phyloP scores from a whole-genome alignment of 2,888 invertebrate species.

The Drosophila subquinaria region DNA sequence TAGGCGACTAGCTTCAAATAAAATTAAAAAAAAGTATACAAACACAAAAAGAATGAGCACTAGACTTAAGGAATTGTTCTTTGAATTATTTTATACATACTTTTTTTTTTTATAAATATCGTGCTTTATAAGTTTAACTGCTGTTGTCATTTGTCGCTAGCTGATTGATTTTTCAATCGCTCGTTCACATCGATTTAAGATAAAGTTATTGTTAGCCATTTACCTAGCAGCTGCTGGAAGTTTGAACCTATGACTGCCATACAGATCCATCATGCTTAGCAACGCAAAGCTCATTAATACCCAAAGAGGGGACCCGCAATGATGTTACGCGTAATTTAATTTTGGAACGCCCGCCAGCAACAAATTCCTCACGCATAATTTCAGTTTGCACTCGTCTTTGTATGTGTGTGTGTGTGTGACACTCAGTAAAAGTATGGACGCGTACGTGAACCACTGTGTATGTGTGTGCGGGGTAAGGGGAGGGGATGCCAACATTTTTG shows the following conservation, averaged over 20 bases:
- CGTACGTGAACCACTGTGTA: constrained; percentile 16
- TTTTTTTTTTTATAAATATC: too few species aligned
- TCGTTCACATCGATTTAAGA: constrained; percentile 35
- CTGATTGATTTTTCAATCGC: constrained; percentile 45
- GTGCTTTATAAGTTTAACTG: not conserved
- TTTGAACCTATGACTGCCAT: constrained; percentile 10
- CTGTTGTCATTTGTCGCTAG: not conserved
- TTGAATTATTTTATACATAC: too few species aligned
- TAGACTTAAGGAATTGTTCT: too few species aligned
- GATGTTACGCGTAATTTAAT: constrained; percentile 81
- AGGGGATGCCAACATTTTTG: constrained; percentile 70
- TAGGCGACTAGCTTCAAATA: too few species aligned
- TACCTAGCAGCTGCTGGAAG: constrained; percentile 45
- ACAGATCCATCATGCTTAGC: constrained; percentile 63
- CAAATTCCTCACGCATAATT: constrained; percentile 71
- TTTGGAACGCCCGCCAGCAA: constrained; percentile 63
- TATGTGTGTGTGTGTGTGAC: constrained; percentile 11
- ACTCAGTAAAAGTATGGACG: constrained; percentile 18
- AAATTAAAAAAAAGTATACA: too few species aligned
- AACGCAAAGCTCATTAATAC: constrained; percentile 76
- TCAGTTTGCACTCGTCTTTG: constrained; percentile 46
- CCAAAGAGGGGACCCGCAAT: constrained; percentile 68
- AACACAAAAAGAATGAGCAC: too few species aligned
- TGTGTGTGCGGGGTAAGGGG: constrained; percentile 1
- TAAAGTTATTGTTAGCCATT: constrained; percentile 28